A percentile compares a stretch with the other conserved stretches of the same genome.
phyloP scores from a whole-genome alignment of 2,797 vertebrate species.

The Muraenolepis orangiensis region DNA sequence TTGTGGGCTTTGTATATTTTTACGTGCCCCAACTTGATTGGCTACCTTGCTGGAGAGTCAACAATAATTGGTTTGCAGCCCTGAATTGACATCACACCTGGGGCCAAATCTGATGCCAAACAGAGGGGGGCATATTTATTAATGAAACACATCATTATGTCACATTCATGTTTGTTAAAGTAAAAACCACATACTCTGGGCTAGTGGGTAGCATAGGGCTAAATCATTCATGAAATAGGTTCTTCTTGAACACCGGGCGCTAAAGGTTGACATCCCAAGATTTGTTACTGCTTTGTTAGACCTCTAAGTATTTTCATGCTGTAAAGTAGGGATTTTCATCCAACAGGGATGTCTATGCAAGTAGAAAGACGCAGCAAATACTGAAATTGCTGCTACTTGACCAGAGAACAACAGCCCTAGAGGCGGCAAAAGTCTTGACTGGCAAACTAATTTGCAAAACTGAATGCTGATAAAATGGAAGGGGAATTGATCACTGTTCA shows the following conservation, averaged over 20 bases:
- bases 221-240: not conserved
- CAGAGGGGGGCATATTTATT: not conserved
- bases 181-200: not conserved
- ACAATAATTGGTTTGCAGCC: not conserved
- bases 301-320: too few species aligned
- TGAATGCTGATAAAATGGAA: too few species aligned
- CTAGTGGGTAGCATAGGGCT: not conserved
- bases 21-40: not conserved
- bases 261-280: not conserved
- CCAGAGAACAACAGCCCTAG: too few species aligned
- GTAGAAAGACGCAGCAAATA: too few species aligned
- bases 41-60: not conserved
- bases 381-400: too few species aligned
- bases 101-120: conserved; percentile 2
- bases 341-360: too few species aligned
- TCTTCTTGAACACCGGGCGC: not conserved
- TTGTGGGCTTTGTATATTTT: not conserved
- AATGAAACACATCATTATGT: conserved; percentile 1
- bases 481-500: too few species aligned
- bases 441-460: too few species aligned
- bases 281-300: not conserved
- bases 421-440: too few species aligned
- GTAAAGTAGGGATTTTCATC: too few species aligned
- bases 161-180: not conserved
- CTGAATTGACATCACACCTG: not conserved